These are phyloP conservation scores for Amazonetta brasiliensis DNA, from an alignment of 2,797 vertebrate genomes.

Conservation along the genomic window DNA sequence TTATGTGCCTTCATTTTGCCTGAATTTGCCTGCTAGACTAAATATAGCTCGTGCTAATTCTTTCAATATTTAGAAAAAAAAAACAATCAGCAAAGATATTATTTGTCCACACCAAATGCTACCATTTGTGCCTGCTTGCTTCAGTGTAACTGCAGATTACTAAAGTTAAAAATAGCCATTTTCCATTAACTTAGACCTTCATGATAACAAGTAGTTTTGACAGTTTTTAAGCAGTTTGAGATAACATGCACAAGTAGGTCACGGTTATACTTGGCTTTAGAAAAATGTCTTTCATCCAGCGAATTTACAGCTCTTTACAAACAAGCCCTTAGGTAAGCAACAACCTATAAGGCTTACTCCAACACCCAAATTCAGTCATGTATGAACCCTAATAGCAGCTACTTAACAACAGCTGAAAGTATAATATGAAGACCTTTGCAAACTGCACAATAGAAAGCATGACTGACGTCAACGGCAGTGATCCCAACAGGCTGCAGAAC, in stretches of 20 bases:
- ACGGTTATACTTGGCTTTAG: conserved; percentile 60
- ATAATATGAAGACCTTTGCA: conserved; percentile 25
- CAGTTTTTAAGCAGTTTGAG: conserved; percentile 66
- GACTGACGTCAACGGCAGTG: background rate
- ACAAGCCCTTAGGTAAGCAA: conserved; percentile 69
- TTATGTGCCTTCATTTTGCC: background rate
- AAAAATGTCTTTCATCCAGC: conserved; percentile 64
- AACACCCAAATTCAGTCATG: conserved; percentile 47
- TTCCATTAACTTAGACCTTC: conserved; percentile 55
- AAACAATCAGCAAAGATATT: background rate
- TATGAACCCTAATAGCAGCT: conserved; percentile 25
- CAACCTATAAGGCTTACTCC: conserved; percentile 46
- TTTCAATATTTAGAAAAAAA: background rate
- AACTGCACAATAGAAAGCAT: conserved; percentile 22
- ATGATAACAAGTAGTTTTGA: conserved; percentile 60
- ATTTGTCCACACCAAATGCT: background rate
- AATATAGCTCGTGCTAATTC: background rate
- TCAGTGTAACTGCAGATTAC: conserved; percentile 5
- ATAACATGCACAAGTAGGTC: conserved; percentile 72
- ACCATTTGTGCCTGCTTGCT: background rate
- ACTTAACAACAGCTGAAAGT: conserved; percentile 2
- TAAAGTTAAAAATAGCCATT: conserved; percentile 54
- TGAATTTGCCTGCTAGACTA: background rate
- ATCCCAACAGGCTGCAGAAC: background rate
- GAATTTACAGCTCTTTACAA: conserved; percentile 64